phyloP scores from a whole-genome alignment of 1,140 invertebrate species.

The Diuraphis noxia region DNA sequence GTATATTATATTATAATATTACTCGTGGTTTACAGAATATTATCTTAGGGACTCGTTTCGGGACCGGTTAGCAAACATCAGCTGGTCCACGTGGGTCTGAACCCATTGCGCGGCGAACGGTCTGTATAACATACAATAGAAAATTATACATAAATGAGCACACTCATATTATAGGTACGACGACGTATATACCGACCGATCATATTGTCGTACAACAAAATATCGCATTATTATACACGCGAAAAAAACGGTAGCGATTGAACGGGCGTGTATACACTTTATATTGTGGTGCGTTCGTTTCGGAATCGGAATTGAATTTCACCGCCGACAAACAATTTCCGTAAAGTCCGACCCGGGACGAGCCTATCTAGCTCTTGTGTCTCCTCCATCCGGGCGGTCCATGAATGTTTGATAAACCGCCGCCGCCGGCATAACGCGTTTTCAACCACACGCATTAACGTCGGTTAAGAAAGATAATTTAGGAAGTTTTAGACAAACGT shows the following conservation, averaged over 20 bases:
- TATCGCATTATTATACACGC: not conserved
- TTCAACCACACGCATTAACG: not conserved
- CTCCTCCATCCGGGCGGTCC: not conserved
- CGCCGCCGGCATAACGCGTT: not conserved
- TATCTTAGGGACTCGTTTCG: not conserved
- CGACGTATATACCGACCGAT: no score
- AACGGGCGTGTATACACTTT: not conserved
- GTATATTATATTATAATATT: not conserved
- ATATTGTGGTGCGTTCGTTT: not conserved
- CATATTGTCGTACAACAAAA: not conserved
- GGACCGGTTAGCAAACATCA: not conserved
- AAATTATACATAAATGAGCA: not conserved
- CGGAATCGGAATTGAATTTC: constrained; percentile 3
- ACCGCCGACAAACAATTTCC: constrained; percentile 5
- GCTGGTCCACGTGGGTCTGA: no score
- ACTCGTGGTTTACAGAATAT: not conserved
- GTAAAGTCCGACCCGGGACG: not conserved
- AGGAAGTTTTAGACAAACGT: constrained; percentile 25
- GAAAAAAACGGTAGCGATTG: not conserved
- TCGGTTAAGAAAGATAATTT: constrained; percentile 17
- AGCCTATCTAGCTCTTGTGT: not conserved
- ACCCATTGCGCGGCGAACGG: not conserved
- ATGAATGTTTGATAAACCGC: constrained; percentile 16
- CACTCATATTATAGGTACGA: no score
- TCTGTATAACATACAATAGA: not conserved